A percentile compares a stretch with the other conserved stretches of the same genome.
Evolutionary conservation across 2,797 vertebrate species (phyloP).

Genomic region (Ficedula albicollis): DNA sequence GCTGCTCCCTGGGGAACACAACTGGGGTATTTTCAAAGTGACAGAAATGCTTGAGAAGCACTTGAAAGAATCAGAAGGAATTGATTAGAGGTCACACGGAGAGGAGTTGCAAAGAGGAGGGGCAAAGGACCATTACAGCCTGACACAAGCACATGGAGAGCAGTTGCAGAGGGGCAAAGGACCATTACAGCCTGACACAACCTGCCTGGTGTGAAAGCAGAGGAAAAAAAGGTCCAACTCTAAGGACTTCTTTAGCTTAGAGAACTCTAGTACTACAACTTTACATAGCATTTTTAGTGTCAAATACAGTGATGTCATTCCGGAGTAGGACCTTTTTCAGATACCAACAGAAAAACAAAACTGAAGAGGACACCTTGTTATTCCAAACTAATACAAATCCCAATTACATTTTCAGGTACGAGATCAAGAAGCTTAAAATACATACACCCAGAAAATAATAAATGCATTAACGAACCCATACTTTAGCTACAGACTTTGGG

Average conservation of each 20-base stretch:
- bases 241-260: neutral
- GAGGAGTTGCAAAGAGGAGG: neutral
- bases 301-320: neutral
- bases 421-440: neutral
- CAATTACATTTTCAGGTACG: neutral
- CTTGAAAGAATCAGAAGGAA: neutral
- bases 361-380: neutral
- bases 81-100: neutral
- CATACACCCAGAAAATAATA: neutral
- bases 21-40: neutral
- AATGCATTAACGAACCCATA: neutral
- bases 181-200: neutral
- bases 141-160: neutral
- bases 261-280: neutral
- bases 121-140: neutral
- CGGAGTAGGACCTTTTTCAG: neutral
- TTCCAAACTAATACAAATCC: neutral
- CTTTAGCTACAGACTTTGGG: neutral
- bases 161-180: neutral
- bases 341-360: neutral
- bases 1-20: neutral
- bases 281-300: neutral
- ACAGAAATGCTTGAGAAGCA: neutral
- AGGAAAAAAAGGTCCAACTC: neutral
- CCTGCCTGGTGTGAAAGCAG: neutral